Evolutionary conservation across 2,888 invertebrate genomes (phyloP).

Genomic region (Orgyia antiqua): DNA sequence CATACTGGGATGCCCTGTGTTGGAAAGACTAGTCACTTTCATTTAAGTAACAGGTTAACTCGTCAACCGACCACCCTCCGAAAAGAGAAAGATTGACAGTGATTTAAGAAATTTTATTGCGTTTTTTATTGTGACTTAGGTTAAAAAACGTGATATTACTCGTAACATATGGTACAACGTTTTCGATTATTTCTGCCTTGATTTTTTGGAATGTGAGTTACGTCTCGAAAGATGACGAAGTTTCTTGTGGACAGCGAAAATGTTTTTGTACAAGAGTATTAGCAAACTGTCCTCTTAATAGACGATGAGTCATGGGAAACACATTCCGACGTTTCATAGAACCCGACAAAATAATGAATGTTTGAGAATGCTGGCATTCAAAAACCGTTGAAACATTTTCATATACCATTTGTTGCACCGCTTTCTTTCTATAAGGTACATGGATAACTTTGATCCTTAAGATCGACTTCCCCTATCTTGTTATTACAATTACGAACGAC

Average conservation of each 20-base stretch:
- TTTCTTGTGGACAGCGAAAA: neutral
- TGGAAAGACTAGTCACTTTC: too few relatives aligned
- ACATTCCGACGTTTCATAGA: constrained; percentile 5
- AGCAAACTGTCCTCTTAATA: constrained; percentile 7
- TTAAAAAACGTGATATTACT: too few relatives aligned
- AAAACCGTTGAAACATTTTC: constrained; percentile 17
- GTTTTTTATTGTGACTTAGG: too few relatives aligned
- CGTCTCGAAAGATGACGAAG: constrained; percentile 1
- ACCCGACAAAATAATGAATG: constrained; percentile 8
- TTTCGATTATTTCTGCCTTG: constrained; percentile 2
- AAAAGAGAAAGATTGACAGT: too few relatives aligned
- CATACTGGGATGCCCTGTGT: too few relatives aligned
- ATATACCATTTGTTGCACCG: too few relatives aligned
- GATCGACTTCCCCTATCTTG: constrained; percentile 21
- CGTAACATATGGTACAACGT: constrained; percentile 6
- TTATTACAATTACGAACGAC: constrained; percentile 14
- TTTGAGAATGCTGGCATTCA: constrained; percentile 17
- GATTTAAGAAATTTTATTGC: too few relatives aligned
- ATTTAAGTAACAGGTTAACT: too few relatives aligned
- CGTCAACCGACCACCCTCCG: too few relatives aligned
- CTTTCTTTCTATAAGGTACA: constrained; percentile 22
- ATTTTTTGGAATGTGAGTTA: constrained; percentile 10
- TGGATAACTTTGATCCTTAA: constrained; percentile 23
- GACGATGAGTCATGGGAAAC: constrained; percentile 8
- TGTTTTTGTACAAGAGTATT: constrained; percentile 4